Evolutionary conservation across 2,797 vertebrate genomes (phyloP).

Genomic region (Poecilia velifera): DNA sequence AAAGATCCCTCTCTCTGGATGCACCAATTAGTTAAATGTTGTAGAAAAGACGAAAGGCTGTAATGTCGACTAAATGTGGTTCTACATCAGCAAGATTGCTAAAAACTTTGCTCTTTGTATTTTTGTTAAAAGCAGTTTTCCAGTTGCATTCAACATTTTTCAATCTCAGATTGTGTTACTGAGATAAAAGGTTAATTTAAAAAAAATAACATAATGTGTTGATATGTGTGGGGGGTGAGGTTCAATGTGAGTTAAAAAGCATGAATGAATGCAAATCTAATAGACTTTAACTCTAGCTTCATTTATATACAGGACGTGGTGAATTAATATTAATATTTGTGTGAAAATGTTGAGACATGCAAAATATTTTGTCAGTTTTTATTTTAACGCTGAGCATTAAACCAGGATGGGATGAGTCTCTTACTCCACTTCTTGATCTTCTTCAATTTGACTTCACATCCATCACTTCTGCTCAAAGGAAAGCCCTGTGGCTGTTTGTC

Average conservation of each 20-base stretch:
- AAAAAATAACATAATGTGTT: background rate
- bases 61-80: background rate
- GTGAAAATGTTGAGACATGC: background rate
- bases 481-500: conserved; percentile 40
- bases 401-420: background rate
- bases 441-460: conserved; percentile 12
- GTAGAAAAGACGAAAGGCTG: background rate
- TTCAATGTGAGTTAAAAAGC: background rate
- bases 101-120: background rate
- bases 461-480: background rate
- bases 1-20: background rate
- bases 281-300: background rate
- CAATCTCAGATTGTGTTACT: background rate
- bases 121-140: background rate
- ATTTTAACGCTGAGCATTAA: background rate
- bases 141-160: background rate
- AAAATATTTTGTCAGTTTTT: background rate
- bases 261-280: background rate
- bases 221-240: background rate
- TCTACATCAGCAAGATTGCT: background rate
- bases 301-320: background rate
- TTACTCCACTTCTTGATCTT: background rate
- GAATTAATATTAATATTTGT: background rate
- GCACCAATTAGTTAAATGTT: background rate
- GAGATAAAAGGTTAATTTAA: background rate